Evolutionary conservation across 2,113 vertebrate species (phyloP), one percentile per base, ranked within the genome.

Genomic region (Heterochromis multidens): DNA sequence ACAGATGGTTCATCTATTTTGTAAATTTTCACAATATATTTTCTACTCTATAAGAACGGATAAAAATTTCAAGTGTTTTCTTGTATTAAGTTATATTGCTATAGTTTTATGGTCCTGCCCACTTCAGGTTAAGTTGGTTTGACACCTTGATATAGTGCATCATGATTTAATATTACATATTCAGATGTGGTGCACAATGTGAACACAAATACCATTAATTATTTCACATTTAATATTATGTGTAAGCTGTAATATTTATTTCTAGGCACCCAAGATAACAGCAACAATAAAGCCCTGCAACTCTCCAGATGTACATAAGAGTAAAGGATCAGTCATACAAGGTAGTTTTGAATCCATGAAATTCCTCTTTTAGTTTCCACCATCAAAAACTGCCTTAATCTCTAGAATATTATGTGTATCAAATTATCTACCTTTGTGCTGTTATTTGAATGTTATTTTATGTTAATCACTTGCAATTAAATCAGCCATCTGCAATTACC

Each of bases 381-480:
- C 31, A 35, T 1, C 70, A 60, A 84, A 74, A 76, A 40, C 6
- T 2, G 52, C 7, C 79, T 2, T 52, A 65, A 54, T 82, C n/a
- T 83, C 2, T 12, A 78, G 83, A 85, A 40, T 27, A 82, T 35
- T 33, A 77, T 62, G 52, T 23, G 46, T 29, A 56, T 62, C 35
- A 37, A 27, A 83, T 76, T 25, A 13, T 57, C 59, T 14, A 33
- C 61, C 35, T 72, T 67, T 52, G 54, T 85, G 57, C 63, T 89
- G 2, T 81, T 77, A 25, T 62, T 86, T 14, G 23, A 74, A 59
- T n/a, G 13, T 4, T 77, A 52, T 54, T 87, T 81, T n/a, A 84
- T 87, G 40, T 57, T 83, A 87, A 89, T 90, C 29, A 23, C 56
- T 82, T 35, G 82, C 80, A 83, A 70, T 84, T 80, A 74, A 74